Evolutionary conservation across 2,113 vertebrate genomes (phyloP).

Genomic region (Erythrocercus mccallii): DNA sequence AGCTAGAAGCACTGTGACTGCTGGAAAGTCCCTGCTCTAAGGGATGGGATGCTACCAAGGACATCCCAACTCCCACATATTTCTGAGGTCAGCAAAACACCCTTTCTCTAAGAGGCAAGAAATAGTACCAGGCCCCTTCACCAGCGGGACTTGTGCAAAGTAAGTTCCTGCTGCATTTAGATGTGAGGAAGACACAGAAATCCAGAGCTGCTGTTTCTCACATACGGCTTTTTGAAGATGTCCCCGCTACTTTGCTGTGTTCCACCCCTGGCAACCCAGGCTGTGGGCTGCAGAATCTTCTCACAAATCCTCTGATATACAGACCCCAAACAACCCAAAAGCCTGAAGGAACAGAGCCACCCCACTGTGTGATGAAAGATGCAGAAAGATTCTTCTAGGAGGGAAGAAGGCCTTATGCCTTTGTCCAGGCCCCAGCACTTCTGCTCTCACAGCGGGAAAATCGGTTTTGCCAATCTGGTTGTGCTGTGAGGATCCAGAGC

Average conservation of each 20-base stretch:
- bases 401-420: fast-evolving
- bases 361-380: fast-evolving
- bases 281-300: not conserved
- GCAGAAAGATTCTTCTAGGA: not conserved
- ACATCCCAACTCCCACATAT: not conserved
- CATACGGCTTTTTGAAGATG: fast-evolving
- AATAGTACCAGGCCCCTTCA: not conserved
- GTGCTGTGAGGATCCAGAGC: not conserved
- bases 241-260: not conserved
- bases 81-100: not conserved
- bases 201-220: not conserved
- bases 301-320: not conserved
- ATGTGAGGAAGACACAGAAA: not conserved
- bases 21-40: not conserved
- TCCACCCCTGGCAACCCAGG: fast-evolving
- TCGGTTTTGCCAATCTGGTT: fast-evolving
- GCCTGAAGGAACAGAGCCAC: not conserved
- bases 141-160: not conserved
- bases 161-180: not conserved
- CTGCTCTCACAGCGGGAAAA: not conserved
- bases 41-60: not conserved
- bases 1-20: not conserved
- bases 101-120: not conserved
- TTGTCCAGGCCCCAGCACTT: fast-evolving
- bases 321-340: not conserved